Evolutionary conservation across 2,888 invertebrate species (phyloP), one percentile per base, ranked within the genome.

Genomic region (Stenotaenia linearis): DNA sequence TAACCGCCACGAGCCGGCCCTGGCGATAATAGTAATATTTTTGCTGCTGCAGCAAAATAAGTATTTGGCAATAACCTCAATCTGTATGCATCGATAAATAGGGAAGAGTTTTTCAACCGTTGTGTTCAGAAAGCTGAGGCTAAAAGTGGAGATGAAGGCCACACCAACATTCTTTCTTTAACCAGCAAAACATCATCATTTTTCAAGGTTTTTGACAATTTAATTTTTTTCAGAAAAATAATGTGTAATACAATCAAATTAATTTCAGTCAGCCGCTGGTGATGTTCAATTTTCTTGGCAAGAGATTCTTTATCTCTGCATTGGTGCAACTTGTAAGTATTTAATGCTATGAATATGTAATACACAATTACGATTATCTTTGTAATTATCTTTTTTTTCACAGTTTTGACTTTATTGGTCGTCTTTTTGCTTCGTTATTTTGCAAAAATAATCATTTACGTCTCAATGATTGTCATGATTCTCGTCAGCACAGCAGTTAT

Each of bases 391-490:
- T 45, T 84, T 81, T 77, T 80, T 82, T 80, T 87, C 88, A 81
- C 84, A 90, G 90, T 85, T n/a, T 85, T 90, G 79, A 90, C 91
- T 0, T 83, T 89, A 61, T 82, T 89, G 1, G 86, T 91, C 78
- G 85, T 90, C 79, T 82, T 90, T 18, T 85, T 91, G 30, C 88
- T 90, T 81, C 84, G 87, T 56, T 90, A 88, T 83, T 84, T 90
- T 80, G 90, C 90, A 23, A 89, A 89, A 77, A 84, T 90, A 79
- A 87, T 91, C 18, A 89, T 91, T 80, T 91, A 91, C 89, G 83
- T 90, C n/a, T 88, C 91, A 21, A 85, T 91, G 23, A 84, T 89
- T 61, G 88, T 89, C 12, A 88, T 88, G 9, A 86, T 88, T 10
- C 45, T 89, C 9, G 88, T 88, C 23, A 88, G 89, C 79, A 83